phyloP scores from a whole-genome alignment of 2,888 invertebrate species.

The Lithosia quadra region DNA sequence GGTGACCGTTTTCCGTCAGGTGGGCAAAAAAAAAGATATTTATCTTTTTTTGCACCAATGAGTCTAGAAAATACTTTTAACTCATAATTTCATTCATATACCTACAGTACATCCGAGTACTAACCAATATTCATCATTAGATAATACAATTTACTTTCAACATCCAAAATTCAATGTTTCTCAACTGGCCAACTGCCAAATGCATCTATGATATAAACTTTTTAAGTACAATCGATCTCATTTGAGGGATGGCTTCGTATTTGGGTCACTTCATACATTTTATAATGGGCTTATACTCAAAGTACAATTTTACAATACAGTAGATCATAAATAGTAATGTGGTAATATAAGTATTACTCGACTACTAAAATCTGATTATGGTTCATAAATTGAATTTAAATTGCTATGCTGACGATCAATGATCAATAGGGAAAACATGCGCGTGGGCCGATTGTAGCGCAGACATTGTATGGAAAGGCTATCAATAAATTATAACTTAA shows the following conservation, averaged over 20 bases:
- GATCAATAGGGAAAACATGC: background rate
- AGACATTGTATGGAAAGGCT: background rate
- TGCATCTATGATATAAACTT: slow-evolving; percentile 24
- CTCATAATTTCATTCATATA: background rate
- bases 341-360: background rate
- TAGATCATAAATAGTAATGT: background rate
- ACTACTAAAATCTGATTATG: slow-evolving; percentile 1
- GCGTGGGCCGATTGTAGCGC: background rate
- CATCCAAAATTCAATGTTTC: background rate
- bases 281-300: slow-evolving; percentile 10
- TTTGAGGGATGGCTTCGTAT: slow-evolving; percentile 29
- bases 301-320: slow-evolving; percentile 1
- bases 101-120: too few species aligned
- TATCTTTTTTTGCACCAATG: too few species aligned
- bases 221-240: slow-evolving; percentile 24
- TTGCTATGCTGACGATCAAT: background rate
- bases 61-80: background rate
- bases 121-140: background rate
- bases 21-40: too few species aligned
- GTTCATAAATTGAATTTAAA: background rate
- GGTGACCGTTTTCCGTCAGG: too few species aligned
- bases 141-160: background rate
- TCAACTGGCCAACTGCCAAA: background rate
- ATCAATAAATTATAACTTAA: background rate
- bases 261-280: slow-evolving; percentile 29